Conservation (phyloP, 2,797 vertebrate species). For the Characodon lateralis region DNA sequence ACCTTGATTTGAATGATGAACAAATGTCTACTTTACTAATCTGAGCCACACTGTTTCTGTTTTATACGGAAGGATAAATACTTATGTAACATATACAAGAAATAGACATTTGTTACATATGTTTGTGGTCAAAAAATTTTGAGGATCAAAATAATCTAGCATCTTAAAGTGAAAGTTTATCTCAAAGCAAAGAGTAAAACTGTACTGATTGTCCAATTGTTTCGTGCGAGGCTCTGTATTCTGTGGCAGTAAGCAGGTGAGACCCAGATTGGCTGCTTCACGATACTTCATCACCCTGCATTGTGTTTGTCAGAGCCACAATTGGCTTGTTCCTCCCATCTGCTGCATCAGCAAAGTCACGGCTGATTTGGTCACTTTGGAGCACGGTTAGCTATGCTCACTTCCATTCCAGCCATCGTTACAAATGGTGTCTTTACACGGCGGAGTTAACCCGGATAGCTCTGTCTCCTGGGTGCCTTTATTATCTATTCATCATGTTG, state of each 20-base stretch:
- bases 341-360: constrained; percentile 78
- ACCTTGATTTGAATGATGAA: background rate
- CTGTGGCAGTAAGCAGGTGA: constrained; percentile 70
- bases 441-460: constrained; percentile 80
- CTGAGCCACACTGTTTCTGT: no score
- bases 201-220: constrained; percentile 17
- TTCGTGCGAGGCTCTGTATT: constrained; percentile 36
- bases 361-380: constrained; percentile 77
- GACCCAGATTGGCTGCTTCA: constrained; percentile 73
- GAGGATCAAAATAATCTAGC: background rate
- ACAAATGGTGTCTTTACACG: constrained; percentile 75
- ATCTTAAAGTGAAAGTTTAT: constrained; percentile 25
- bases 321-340: constrained; percentile 73
- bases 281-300: constrained; percentile 80
- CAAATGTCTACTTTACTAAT: no score
- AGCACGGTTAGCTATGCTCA: constrained; percentile 67
- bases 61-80: no score
- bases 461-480: constrained; percentile 73
- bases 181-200: constrained; percentile 29
- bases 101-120: background rate
- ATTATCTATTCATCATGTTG: constrained; percentile 85
- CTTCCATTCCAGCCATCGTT: constrained; percentile 70
- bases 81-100: no score
- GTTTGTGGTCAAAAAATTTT: background rate
- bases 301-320: constrained; percentile 80